Percentiles rank a stretch among this genome's conserved stretches.
These are phyloP conservation scores for Drosophila demipolita DNA, from an alignment of 2,888 invertebrate genomes.

Conservation along the genomic window DNA sequence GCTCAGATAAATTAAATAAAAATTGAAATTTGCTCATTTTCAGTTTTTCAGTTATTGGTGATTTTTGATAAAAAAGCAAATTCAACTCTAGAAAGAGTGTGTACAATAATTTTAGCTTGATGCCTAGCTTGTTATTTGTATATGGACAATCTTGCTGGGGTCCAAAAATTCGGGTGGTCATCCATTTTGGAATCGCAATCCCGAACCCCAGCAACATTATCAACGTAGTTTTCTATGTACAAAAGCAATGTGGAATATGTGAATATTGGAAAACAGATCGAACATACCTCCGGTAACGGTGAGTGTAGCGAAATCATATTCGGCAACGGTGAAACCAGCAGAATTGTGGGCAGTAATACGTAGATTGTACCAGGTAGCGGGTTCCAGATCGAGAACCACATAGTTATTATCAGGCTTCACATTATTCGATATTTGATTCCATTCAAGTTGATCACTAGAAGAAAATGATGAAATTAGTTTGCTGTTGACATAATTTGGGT, in stretches of 20 bases:
- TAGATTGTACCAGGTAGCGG: conserved; percentile 97
- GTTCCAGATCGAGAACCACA: conserved; percentile 95
- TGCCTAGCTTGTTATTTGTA: conserved; percentile 83
- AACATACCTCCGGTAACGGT: conserved; percentile 96
- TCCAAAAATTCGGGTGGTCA: background rate
- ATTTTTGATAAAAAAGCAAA: conserved; percentile 65
- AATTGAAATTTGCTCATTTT: conserved; percentile 60
- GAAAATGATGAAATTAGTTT: background rate
- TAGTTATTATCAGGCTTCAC: conserved; percentile 96
- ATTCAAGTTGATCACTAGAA: conserved; percentile 91
- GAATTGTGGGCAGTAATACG: conserved; percentile 97
- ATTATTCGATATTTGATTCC: conserved; percentile 97
- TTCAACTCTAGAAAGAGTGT: conserved; percentile 62
- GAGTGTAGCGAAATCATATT: conserved; percentile 97
- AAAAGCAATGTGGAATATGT: conserved; percentile 82
- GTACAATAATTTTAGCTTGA: conserved; percentile 52
- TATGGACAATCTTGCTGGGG: conserved; percentile 67
- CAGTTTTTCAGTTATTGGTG: conserved; percentile 27
- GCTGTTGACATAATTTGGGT: fast-evolving
- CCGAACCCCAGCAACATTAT: conserved; percentile 40
- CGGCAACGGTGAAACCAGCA: conserved; percentile 97
- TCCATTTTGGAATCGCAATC: conserved; percentile 1
- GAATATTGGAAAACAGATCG: conserved; percentile 81
- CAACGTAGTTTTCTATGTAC: conserved; percentile 83
- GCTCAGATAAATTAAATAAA: conserved; percentile 38